These are phyloP conservation scores for Carlito syrichta DNA, from an alignment of 2,113 vertebrate genomes.

Conservation along the genomic window DNA sequence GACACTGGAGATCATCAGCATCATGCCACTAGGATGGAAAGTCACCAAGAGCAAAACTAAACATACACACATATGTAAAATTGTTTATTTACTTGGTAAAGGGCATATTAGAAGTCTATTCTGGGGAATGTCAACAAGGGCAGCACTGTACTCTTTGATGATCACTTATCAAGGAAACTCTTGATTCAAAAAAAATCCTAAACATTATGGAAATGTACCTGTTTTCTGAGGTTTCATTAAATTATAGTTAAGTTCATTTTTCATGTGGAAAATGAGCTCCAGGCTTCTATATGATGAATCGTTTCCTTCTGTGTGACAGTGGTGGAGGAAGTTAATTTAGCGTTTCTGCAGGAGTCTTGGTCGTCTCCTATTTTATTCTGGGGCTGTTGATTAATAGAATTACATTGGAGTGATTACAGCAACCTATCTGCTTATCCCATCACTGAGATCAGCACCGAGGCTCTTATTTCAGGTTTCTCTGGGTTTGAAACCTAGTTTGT, in stretches of 20 bases:
- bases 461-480: neutral
- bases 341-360: neutral
- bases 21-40: neutral
- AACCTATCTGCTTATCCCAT: neutral
- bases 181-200: neutral
- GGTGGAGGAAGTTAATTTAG: slow-evolving; percentile 36
- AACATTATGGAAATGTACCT: slow-evolving; percentile 57
- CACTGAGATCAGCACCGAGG: neutral
- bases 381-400: slow-evolving; percentile 6
- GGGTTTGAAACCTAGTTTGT: neutral
- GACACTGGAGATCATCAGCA: neutral
- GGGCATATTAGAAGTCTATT: neutral
- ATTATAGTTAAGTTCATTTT: slow-evolving; percentile 64
- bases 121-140: neutral
- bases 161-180: neutral
- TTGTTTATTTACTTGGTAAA: neutral
- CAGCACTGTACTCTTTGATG: neutral
- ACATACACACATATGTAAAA: neutral
- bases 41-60: neutral
- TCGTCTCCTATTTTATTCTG: neutral
- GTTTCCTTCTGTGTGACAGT: slow-evolving; percentile 7
- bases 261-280: slow-evolving; percentile 62
- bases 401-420: neutral
- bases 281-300: slow-evolving; percentile 35
- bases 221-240: slow-evolving; percentile 56